Base-by-base conservation (phyloP, 1,140 invertebrate species). In the Lanistes nyassanus region DNA sequence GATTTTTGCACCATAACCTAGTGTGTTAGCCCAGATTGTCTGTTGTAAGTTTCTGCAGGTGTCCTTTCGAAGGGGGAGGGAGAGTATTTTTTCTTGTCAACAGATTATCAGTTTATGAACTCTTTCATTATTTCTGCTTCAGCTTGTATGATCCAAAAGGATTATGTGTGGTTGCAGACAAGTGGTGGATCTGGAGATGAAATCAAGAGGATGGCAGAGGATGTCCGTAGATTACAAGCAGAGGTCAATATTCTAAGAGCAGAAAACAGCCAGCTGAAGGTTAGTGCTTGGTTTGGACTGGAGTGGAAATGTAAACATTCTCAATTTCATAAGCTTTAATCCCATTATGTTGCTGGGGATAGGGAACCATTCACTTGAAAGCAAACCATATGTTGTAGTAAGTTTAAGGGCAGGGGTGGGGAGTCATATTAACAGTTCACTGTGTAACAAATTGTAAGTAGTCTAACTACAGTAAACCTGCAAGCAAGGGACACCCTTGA, bases 231-330 rank as follows among this genome's bases (percentile, higher is more conserved):
- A 60, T 71, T 75, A 47, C 78, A 76, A 53, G 29, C 47, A 39
- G 80, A 81, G 42, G 34, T 79, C 55, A 36, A 60, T 53, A 75
- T 75, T 7, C 72, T 76, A 21, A 72, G 60, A 36, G 19, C 60
- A 66, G 75, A 81, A 56, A 79, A 81, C 64, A 73, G 31, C 58
- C 79, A 77, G 47, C 64, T 77, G 34, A 79, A 79, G 74, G 80
- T 79, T 60, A 69, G 73, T 64, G 39, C 60, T 65, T 31, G 2
- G 2, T 2, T 47, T 6, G 19, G 42, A 47, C 42, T 13, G 39
- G 19, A 47, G 19, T n/a, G n/a, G 19, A 47, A 47, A 47, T 47
- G 42, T 47, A 47, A n/a, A 6, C 42, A 47, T 47, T 47, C 19
- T 47, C 42, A 3, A 0, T 47, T 47, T 16, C 9, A 47, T n/a